These are phyloP conservation scores for Xiphorhynchus elegans DNA, from an alignment of 2,113 vertebrate species.

Conservation along the genomic window DNA sequence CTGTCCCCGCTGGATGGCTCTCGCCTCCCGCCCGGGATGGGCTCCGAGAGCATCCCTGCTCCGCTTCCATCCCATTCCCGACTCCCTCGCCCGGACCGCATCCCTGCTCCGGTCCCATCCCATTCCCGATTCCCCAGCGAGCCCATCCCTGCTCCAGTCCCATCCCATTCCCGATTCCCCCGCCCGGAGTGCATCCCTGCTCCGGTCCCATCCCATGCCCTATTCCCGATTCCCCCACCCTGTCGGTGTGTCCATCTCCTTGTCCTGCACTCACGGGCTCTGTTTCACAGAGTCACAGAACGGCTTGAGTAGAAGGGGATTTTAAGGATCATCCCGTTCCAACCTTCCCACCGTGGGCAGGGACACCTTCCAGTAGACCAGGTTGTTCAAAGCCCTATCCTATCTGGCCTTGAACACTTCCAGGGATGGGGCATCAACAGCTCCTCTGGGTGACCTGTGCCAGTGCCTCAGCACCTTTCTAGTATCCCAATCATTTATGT, in stretches of 20 bases:
- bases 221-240: background rate
- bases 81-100: too few relatives aligned
- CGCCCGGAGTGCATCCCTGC: background rate
- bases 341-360: rapidly evolving
- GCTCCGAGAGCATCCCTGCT: background rate
- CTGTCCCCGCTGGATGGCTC: background rate
- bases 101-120: background rate
- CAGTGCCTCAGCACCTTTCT: background rate
- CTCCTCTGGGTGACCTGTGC: background rate
- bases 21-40: background rate
- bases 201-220: too few relatives aligned
- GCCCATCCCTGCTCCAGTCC: too few relatives aligned
- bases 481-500: background rate
- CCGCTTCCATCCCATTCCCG: background rate
- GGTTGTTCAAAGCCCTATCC: background rate
- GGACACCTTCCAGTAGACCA: background rate
- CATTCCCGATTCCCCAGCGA: background rate
- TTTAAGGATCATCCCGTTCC: background rate
- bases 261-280: rapidly evolving
- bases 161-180: too few relatives aligned
- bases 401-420: background rate
- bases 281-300: background rate
- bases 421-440: background rate
- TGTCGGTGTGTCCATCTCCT: background rate
- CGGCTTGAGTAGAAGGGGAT: background rate